These are phyloP conservation scores for Agrilus planipennis DNA, from an alignment of 1,140 invertebrate species.

Conservation along the genomic window DNA sequence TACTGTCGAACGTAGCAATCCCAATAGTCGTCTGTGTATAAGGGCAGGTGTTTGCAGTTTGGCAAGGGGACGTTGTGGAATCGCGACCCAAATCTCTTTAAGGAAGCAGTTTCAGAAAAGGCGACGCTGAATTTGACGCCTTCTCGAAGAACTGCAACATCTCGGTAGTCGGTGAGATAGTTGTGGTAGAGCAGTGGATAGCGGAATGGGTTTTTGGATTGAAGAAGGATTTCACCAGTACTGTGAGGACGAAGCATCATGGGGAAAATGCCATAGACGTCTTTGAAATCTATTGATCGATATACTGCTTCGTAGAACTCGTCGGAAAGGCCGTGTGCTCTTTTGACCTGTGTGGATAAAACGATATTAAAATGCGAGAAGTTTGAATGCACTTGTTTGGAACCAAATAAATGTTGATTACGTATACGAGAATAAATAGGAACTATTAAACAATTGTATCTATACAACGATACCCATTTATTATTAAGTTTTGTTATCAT, in stretches of 20 bases:
- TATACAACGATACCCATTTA: too few relatives aligned
- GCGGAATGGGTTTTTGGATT: slow-evolving; percentile 65
- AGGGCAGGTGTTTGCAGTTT: slow-evolving; percentile 63
- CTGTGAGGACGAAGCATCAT: slow-evolving; percentile 82
- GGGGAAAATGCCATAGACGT: slow-evolving; percentile 68
- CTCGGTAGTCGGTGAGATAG: slow-evolving; percentile 72
- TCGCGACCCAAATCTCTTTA: slow-evolving; percentile 61
- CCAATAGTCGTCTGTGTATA: slow-evolving; percentile 75
- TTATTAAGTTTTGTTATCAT: too few relatives aligned
- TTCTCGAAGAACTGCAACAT: slow-evolving; percentile 65
- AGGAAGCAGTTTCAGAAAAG: slow-evolving; percentile 57
- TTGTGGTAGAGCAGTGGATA: slow-evolving; percentile 83
- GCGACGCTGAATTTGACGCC: slow-evolving; percentile 76
- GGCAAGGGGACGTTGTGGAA: slow-evolving; percentile 60
- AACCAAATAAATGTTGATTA: too few relatives aligned
- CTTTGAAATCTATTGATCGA: slow-evolving; percentile 52
- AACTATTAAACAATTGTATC: too few relatives aligned
- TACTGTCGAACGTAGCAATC: slow-evolving; percentile 67
- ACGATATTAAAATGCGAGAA: slow-evolving; percentile 14
- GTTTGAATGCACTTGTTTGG: background rate
- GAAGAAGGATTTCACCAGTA: slow-evolving; percentile 62
- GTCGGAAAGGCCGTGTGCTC: slow-evolving; percentile 64
- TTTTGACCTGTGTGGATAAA: too few relatives aligned
- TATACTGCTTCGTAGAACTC: slow-evolving; percentile 69
- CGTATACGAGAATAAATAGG: too few relatives aligned